Evolutionary conservation across 2,113 vertebrate species (phyloP).

Genomic region (Mionectes macconnelli): DNA sequence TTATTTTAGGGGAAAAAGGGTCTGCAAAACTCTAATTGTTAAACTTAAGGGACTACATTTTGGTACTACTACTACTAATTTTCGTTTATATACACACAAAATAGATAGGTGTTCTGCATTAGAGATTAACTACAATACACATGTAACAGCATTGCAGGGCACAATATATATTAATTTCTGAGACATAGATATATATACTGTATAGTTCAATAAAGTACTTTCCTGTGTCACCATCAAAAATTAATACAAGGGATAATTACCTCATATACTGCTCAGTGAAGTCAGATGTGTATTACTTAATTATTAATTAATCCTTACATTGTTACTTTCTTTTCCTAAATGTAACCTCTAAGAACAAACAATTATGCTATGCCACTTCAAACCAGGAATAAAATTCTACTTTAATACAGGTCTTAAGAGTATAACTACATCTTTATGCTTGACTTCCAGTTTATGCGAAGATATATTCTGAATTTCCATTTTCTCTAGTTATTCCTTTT

Average conservation of each 20-base stretch:
- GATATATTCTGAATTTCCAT: not conserved
- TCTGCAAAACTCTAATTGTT: not conserved
- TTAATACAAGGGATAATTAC: not conserved
- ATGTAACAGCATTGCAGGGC: not conserved
- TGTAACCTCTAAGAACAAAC: not conserved
- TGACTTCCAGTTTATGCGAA: not conserved
- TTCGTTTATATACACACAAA: not conserved
- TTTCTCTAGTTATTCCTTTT: not conserved
- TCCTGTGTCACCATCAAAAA: not conserved
- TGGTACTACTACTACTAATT: rapidly evolving
- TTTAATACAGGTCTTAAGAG: not conserved
- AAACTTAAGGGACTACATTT: not conserved
- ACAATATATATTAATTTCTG: not conserved
- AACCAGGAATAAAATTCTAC: not conserved
- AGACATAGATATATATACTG: not conserved
- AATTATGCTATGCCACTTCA: not conserved
- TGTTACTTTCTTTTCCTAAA: not conserved
- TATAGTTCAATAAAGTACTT: not conserved
- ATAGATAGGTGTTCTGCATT: not conserved
- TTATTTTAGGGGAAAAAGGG: rapidly evolving
- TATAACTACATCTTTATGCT: not conserved
- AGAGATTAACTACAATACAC: not conserved
- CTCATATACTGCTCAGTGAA: not conserved
- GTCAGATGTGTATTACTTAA: not conserved
- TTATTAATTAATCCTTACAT: not conserved